Conservation (phyloP, 2,113 vertebrate species). For the Gorsachius goisagi region DNA sequence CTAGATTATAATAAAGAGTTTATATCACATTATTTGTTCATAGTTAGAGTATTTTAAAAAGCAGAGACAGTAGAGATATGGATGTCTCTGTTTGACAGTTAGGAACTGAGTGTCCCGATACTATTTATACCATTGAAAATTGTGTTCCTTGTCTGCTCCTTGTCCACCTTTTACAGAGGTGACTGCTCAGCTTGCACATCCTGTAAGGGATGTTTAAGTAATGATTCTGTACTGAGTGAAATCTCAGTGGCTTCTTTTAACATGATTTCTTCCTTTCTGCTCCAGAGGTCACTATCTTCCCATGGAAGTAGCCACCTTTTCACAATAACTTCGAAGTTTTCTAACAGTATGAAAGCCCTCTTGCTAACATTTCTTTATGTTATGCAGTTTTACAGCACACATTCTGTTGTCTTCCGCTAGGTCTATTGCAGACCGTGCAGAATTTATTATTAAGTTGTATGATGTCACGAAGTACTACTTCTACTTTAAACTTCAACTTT, state of each 20-base stretch:
- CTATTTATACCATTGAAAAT: neutral
- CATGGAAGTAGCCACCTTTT: constrained; percentile 33
- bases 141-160: neutral
- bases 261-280: constrained; percentile 62
- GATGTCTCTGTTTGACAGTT: neutral
- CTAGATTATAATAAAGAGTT: neutral
- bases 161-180: neutral
- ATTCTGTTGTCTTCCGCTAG: neutral
- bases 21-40: neutral
- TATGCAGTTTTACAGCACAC: neutral
- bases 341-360: neutral
- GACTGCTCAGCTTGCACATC: neutral
- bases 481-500: neutral
- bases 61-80: fast-evolving
- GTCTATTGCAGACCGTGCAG: neutral
- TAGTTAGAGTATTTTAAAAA: neutral
- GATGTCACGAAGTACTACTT: neutral
- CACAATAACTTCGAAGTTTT: neutral
- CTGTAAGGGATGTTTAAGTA: neutral
- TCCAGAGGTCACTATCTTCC: constrained; percentile 66
- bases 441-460: neutral
- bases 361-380: neutral
- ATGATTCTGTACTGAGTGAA: neutral
- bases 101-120: neutral
- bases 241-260: neutral